Evolutionary conservation across 2,113 vertebrate species (phyloP), one percentile per base, ranked within the genome.

Genomic region (Cinclus mexicanus): DNA sequence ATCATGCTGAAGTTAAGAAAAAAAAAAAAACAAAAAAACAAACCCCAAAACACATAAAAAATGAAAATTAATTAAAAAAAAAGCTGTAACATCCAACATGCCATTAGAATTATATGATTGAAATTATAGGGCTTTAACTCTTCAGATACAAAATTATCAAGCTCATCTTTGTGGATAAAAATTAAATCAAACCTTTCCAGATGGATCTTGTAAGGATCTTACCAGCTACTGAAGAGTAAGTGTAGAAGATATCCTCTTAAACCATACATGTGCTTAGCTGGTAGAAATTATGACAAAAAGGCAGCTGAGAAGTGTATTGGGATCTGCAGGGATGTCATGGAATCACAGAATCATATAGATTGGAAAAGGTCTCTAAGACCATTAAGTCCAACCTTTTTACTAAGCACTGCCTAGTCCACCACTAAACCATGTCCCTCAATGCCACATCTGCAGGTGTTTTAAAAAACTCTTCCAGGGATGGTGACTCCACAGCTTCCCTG

Each of bases 1-100:
- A 99, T 99, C 95, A 99, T 98, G 64, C 99, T 99, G 70, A 79
- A 67, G 14, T 50, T 67, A n/a, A 79, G 41, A 19, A 60, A 80
- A 86, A 0, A 3, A 88, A 74, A 18, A 86, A 2, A 89, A 3
- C 35, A 41, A n/a, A n/a, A n/a, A n/a, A n/a, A n/a, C n/a, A n/a
- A n/a, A 7, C 0, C 35, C 35, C 15, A 63, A 79, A 88, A 55
- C 22, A 25, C 7, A 83, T 31, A 3, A 9, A 21, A 76, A 22
- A 65, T 63, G 1, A 85, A 81, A 82, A 37, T 35, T 33, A 29
- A 4, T 60, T 87, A 24, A 47, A 29, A 37, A 37, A 74, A 52
- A 77, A 47, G 20, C 15, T 83, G 7, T 46, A 47, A 31, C 41
- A 56, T 24, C 19, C 41, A 83, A 69, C 5, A 7, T 63, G 10